These are phyloP conservation scores for Theretra japonica DNA, from an alignment of 2,888 invertebrate genomes.

Conservation along the genomic window DNA sequence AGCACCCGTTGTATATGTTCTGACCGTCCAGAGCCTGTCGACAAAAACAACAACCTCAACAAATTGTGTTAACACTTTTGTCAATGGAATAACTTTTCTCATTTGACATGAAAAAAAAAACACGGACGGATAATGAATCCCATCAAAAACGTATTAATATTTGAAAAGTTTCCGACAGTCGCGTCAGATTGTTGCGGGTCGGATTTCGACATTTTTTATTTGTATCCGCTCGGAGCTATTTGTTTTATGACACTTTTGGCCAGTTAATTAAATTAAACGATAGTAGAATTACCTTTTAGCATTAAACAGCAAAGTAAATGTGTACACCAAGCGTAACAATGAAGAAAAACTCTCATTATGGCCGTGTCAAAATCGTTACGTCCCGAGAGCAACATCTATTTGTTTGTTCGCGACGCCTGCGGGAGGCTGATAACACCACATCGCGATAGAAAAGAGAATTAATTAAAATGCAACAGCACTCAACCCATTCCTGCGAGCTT, in stretches of 20 bases:
- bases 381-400: conserved; percentile 69
- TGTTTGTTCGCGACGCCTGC: conserved; percentile 79
- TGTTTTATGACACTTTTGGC: conserved; percentile 25
- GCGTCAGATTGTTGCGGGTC: conserved; percentile 43
- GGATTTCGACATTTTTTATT: conserved; percentile 42
- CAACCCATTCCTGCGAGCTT: conserved; percentile 75
- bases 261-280: conserved; percentile 23
- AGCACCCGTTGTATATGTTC: conserved; percentile 99
- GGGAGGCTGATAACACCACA: conserved; percentile 76
- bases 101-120: conserved; percentile 51
- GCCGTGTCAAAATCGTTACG: conserved; percentile 73
- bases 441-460: conserved; percentile 83
- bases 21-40: conserved; percentile 96
- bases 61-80: conserved; percentile 35
- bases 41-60: conserved; percentile 46
- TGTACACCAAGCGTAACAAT: conserved; percentile 46
- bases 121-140: conserved; percentile 52
- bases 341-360: conserved; percentile 63
- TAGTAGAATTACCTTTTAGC: conserved; percentile 22
- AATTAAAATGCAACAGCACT: conserved; percentile 84
- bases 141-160: conserved; percentile 54
- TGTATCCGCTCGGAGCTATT: background rate
- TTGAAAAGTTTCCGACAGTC: conserved; percentile 49
- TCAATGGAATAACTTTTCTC: conserved; percentile 55
- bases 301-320: conserved; percentile 43